Base-by-base conservation (phyloP, 2,113 vertebrate species). In the Ciconia maguari region DNA sequence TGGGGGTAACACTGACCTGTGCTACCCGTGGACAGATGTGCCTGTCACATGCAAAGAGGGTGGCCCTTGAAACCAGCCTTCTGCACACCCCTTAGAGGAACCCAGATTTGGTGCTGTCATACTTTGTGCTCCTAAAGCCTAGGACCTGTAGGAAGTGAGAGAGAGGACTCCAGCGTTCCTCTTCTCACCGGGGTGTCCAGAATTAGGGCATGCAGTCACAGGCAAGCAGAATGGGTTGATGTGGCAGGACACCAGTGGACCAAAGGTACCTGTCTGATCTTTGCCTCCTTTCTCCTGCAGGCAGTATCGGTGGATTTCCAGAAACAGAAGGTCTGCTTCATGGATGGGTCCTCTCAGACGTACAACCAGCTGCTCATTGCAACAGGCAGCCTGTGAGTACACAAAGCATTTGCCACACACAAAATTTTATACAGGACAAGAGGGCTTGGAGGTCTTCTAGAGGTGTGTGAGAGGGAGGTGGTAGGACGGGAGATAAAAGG, bases 291-390 rank as follows among this genome's bases (percentile, higher is more conserved):
- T 30, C 32, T 88, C 30, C 91, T 69, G 41, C 96, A 99, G 99
- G 99, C 97, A 27, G 94, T 96, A 51, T 98, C 96, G 0, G 96
- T 99, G 70, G 97, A 98, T 89, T 93, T 97, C 19, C 71, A 93
- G 49, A 94, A 94, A 51, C 98, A 98, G 92, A 89, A 18, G 25
- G 98, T 98, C 44, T 88, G 6, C 29, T 96, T 99, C 89, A 91
- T 44, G 46, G 98, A 99, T 3, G 98, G 98, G 2, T 95, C 96
- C 30, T 79, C 48, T 24, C 98, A 98, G 89, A 95, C 24, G 34
- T 99, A 99, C 38, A 92, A 98, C 38, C 98, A 98, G 93, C 97
- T 99, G 44, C 98, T 99, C 58, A 97, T 99, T 36, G 97, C 99
- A 29, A 99, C 98, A 3, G 99, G 99, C 69, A 98, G 98, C 80